These are phyloP conservation scores for Coelopa frigida DNA, from an alignment of 1,140 invertebrate genomes.

Conservation along the genomic window DNA sequence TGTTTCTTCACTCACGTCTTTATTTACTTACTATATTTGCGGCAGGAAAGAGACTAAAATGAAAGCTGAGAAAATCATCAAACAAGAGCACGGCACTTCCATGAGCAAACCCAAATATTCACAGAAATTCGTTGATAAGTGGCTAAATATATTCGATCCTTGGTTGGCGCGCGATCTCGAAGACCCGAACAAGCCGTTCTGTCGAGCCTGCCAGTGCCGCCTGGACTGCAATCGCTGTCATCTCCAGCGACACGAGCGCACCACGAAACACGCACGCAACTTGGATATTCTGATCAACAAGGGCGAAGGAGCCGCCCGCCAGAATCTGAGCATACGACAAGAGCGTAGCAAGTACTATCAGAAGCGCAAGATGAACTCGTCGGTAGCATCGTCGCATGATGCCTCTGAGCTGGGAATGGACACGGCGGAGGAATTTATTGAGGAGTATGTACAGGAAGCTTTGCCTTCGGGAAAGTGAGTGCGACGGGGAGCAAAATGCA, in stretches of 20 bases:
- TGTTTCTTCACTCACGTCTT: background rate
- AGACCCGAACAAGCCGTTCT: slow-evolving; percentile 38
- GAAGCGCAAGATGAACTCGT: slow-evolving; percentile 17
- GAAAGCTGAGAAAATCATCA: slow-evolving; percentile 20
- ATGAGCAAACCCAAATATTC: slow-evolving; percentile 15
- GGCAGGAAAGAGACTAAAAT: slow-evolving; percentile 29
- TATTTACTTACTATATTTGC: background rate
- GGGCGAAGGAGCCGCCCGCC: slow-evolving; percentile 26
- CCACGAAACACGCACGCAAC: slow-evolving; percentile 35
- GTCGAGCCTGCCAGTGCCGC: slow-evolving; percentile 32
- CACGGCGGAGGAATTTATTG: slow-evolving; percentile 10
- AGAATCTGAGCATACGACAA: slow-evolving; percentile 30
- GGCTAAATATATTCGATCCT: slow-evolving; percentile 35
- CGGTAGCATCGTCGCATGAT: slow-evolving; percentile 1
- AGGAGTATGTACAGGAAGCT: slow-evolving; percentile 11
- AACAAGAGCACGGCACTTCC: slow-evolving; percentile 10
- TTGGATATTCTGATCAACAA: slow-evolving; percentile 29
- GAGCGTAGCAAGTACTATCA: slow-evolving; percentile 39
- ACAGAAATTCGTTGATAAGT: slow-evolving; percentile 39
- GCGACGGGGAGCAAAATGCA: no score
- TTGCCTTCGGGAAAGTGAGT: no score
- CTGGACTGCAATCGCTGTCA: slow-evolving; percentile 41
- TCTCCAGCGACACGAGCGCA: slow-evolving; percentile 32
- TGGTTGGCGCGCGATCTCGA: slow-evolving; percentile 29
- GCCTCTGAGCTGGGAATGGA: slow-evolving; percentile 5